A percentile compares a stretch with the other conserved stretches of the same genome.
Evolutionary conservation across 1,140 invertebrate species (phyloP).

Genomic region (Drosophila subobscura): DNA sequence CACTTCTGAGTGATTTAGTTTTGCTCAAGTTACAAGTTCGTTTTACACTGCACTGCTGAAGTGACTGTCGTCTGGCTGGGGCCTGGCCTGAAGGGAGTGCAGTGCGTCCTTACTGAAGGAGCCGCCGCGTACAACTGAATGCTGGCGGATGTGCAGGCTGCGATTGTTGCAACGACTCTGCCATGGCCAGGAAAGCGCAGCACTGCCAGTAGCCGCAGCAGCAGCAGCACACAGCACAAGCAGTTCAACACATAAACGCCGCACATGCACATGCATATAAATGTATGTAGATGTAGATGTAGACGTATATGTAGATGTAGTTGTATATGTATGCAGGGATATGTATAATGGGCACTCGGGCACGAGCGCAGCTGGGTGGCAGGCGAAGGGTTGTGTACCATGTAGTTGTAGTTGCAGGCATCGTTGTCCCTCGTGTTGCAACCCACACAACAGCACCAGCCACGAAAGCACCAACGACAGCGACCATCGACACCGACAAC

Average conservation of each 20-base stretch:
- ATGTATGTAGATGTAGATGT: conserved; percentile 25
- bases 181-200: conserved; percentile 53
- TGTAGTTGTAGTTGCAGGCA: conserved; percentile 54
- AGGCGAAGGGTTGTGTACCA: conserved; percentile 74
- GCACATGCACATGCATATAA: conserved; percentile 19
- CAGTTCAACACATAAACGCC: conserved; percentile 62
- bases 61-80: conserved; percentile 15
- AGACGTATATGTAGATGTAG: not conserved
- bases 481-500: conserved; percentile 23
- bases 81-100: conserved; percentile 51
- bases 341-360: conserved; percentile 55
- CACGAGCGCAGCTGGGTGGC: conserved; percentile 53
- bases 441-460: conserved; percentile 40
- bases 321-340: conserved; percentile 42
- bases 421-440: conserved; percentile 60
- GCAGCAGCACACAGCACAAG: conserved; percentile 28
- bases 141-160: conserved; percentile 70
- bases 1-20: conserved; percentile 6
- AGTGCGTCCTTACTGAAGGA: conserved; percentile 81
- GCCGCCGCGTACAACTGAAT: conserved; percentile 76
- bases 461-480: conserved; percentile 5
- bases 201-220: conserved; percentile 40
- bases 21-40: conserved; percentile 26
- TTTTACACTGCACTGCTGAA: conserved; percentile 23
- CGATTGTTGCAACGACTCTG: conserved; percentile 69